A percentile compares a stretch with the other conserved stretches of the same genome.
Evolutionary conservation across 1,140 invertebrate genomes (phyloP).

Genomic region (Pararge aegeria): DNA sequence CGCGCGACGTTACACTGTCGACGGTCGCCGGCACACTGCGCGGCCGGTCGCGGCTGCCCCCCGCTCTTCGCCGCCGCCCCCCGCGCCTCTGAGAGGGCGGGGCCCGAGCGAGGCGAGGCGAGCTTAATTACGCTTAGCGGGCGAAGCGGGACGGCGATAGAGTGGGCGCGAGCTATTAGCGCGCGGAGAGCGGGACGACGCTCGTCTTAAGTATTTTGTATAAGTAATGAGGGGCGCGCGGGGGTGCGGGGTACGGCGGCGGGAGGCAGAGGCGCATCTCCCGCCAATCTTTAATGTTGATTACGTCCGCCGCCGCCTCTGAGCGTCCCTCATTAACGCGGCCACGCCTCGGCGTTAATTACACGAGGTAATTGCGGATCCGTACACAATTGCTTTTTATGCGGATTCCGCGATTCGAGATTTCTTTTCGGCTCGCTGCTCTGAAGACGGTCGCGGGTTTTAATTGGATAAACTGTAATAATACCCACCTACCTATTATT

Average conservation of each 20-base stretch:
- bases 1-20: conserved; percentile 61
- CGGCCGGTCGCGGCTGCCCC: conserved; percentile 52
- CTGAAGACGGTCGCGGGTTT: conserved; percentile 15
- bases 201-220: conserved; percentile 78
- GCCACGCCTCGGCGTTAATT: conserved; percentile 76
- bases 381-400: conserved; percentile 45
- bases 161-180: conserved; percentile 77
- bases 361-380: conserved; percentile 56
- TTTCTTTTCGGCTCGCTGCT: conserved; percentile 39
- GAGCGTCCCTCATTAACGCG: conserved; percentile 72
- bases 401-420: conserved; percentile 37
- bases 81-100: conserved; percentile 53
- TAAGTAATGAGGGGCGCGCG: conserved; percentile 75
- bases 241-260: conserved; percentile 52
- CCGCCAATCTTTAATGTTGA: conserved; percentile 79
- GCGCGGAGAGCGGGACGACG: conserved; percentile 74
- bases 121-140: conserved; percentile 73
- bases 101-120: conserved; percentile 68
- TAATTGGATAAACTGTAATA: conserved; percentile 21
- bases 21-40: conserved; percentile 75
- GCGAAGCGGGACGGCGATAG: conserved; percentile 71
- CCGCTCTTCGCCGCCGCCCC: conserved; percentile 41
- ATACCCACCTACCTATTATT: not conserved
- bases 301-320: conserved; percentile 71
- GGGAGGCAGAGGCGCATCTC: conserved; percentile 59